These are phyloP conservation scores for Ranitomeya imitator DNA, from an alignment of 2,113 vertebrate species.

Conservation along the genomic window DNA sequence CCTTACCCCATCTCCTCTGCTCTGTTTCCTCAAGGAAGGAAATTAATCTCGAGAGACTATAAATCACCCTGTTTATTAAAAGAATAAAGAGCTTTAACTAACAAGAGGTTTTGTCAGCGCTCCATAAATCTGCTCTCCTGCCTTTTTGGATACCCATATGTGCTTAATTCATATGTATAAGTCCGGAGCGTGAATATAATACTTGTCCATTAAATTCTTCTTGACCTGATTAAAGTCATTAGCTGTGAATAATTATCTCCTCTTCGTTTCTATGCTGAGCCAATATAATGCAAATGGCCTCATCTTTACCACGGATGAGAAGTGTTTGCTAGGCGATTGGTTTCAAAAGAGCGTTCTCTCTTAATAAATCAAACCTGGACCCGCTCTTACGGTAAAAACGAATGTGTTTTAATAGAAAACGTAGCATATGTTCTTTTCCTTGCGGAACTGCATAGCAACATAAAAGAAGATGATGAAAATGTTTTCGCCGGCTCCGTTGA, in stretches of 20 bases:
- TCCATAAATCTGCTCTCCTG: slow-evolving; percentile 68
- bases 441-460: slow-evolving; percentile 47
- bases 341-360: slow-evolving; percentile 52
- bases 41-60: slow-evolving; percentile 45
- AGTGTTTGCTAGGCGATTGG: slow-evolving; percentile 57
- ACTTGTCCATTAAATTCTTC: slow-evolving; percentile 71
- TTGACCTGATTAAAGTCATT: slow-evolving; percentile 71
- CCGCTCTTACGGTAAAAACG: slow-evolving; percentile 57
- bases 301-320: slow-evolving; percentile 59
- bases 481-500: background rate
- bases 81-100: slow-evolving; percentile 63
- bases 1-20: slow-evolving; percentile 25
- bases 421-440: slow-evolving; percentile 46
- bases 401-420: slow-evolving; percentile 54
- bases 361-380: slow-evolving; percentile 50
- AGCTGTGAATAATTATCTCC: slow-evolving; percentile 69
- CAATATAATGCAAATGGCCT: slow-evolving; percentile 57
- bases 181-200: slow-evolving; percentile 68
- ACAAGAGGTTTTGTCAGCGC: slow-evolving; percentile 62
- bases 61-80: slow-evolving; percentile 68
- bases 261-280: slow-evolving; percentile 59
- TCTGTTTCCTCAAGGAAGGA: slow-evolving; percentile 38
- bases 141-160: slow-evolving; percentile 69
- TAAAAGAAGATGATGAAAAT: slow-evolving; percentile 52
- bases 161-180: slow-evolving; percentile 74